Conservation (phyloP, 2,888 invertebrate genomes). For the Erynnis tages region DNA sequence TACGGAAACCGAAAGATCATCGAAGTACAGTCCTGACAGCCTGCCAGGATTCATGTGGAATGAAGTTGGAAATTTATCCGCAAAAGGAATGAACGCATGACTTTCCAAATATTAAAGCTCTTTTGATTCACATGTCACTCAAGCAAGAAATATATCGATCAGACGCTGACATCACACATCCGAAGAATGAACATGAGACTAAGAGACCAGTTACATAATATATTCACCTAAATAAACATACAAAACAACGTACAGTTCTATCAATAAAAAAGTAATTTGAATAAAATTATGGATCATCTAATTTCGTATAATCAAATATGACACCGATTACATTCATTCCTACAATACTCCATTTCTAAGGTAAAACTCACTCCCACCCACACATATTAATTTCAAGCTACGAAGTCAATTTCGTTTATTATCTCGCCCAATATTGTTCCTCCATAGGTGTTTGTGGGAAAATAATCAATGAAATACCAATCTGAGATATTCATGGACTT, state of each 20-base stretch:
- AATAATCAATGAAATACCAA: constrained; percentile 33
- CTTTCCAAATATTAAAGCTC: constrained; percentile 30
- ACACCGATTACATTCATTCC: constrained; percentile 12
- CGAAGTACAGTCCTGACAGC: constrained; percentile 1
- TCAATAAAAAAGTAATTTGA: constrained; percentile 14
- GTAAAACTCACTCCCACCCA: constrained; percentile 46
- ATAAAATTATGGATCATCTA: constrained; percentile 22
- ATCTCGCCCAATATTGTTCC: constrained; percentile 47
- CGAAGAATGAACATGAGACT: constrained; percentile 7
- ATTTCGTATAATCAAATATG: constrained; percentile 20
- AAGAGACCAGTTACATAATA: constrained; percentile 2
- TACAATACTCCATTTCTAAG: constrained; percentile 2
- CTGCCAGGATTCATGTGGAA: background rate
- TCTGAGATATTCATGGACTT: constrained; percentile 21
- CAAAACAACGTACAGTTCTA: background rate
- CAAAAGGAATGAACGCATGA: constrained; percentile 24
- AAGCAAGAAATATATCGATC: constrained; percentile 33
- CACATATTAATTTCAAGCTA: constrained; percentile 56
- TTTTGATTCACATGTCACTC: constrained; percentile 35
- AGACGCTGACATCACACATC: constrained; percentile 27
- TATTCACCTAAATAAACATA: constrained; percentile 14
- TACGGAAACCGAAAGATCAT: background rate
- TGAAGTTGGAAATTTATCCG: constrained; percentile 12
- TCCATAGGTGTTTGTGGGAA: constrained; percentile 59
- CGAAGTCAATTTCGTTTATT: constrained; percentile 63